Base-by-base conservation (phyloP, 2,113 vertebrate species). In the Crotophaga sulcirostris region DNA sequence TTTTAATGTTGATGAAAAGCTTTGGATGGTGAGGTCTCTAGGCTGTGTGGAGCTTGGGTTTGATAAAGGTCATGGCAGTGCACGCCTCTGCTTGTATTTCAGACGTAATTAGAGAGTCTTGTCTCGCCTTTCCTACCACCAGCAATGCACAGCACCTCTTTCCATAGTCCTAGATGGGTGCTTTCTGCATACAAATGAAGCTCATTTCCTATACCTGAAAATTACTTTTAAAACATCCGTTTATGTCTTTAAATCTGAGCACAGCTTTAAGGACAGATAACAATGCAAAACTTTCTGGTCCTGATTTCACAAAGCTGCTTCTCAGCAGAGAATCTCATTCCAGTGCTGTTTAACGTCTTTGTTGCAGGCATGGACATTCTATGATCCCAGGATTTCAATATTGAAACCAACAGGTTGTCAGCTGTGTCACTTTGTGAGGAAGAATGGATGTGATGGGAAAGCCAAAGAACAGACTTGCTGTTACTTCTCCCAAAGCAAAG, bases 21-120 rank as follows among this genome's bases (percentile, higher is more conserved):
- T 3, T 0, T 0, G 40, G 59, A 5, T 28, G 21, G 64, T 0
- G 13, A 36, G 60, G 31, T 3, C 78, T 56, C n/a, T 12, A 45
- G 60, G 80, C 75, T 59, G 44, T 2, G 42, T 29, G 51, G 38
- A 29, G 33, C 24, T 45, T 7, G 51, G 1, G 51, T 3, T 5
- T 3, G 29, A 1, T 8, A 29, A 63, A 92, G 73, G 83, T 33
- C 55, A 25, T 0, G 1, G 83, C 67, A 26, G 45, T 0, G 40
- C 31, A 9, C 36, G 8, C 33, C 70, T 36, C 44, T 10, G 14
- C 8, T 8, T 15, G 70, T 4, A 8, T 25, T 28, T 55, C 58
- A 12, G 12, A 36, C 33, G n/a, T 49, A 12, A 59, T 68, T 44
- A 29, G 42, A 9, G 1, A 10, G 1, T 31, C 78, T 34, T 1